Conservation (phyloP, 2,888 invertebrate species). For the Leptogaster cylindrica region DNA sequence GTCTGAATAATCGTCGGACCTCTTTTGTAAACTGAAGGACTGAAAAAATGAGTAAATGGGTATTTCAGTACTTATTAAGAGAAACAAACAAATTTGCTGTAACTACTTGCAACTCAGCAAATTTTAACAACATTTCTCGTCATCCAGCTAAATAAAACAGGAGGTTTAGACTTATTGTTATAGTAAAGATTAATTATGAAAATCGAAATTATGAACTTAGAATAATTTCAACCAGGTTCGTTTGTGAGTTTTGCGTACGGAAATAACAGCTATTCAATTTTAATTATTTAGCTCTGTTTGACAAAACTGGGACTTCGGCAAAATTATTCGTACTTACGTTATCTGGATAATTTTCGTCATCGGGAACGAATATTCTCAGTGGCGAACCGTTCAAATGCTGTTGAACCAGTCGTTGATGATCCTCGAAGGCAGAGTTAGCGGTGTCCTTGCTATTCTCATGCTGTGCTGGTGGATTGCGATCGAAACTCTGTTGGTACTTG, state of each 20-base stretch:
- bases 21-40: constrained; percentile 54
- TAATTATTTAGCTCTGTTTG: neutral
- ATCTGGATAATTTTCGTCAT: constrained; percentile 55
- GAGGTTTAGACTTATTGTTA: no score
- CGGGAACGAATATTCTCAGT: constrained; percentile 64
- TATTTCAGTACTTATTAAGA: neutral
- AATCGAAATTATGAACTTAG: no score
- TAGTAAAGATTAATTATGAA: no score
- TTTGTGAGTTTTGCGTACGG: no score
- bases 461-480: constrained; percentile 55
- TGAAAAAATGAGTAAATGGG: constrained; percentile 45
- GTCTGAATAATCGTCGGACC: constrained; percentile 50
- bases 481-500: constrained; percentile 54
- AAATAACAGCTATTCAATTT: neutral
- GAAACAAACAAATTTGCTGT: neutral
- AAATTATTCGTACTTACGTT: constrained; percentile 40
- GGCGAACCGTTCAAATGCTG: constrained; percentile 59
- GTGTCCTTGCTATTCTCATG: constrained; percentile 55
- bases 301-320: neutral
- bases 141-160: no score
- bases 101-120: no score
- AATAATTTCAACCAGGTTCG: no score
- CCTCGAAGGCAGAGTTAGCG: constrained; percentile 57
- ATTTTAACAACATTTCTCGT: no score
- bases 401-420: constrained; percentile 56